phyloP scores from a whole-genome alignment of 35 echinoderm and acorn worm genomes.

The Chiridota heheva region DNA sequence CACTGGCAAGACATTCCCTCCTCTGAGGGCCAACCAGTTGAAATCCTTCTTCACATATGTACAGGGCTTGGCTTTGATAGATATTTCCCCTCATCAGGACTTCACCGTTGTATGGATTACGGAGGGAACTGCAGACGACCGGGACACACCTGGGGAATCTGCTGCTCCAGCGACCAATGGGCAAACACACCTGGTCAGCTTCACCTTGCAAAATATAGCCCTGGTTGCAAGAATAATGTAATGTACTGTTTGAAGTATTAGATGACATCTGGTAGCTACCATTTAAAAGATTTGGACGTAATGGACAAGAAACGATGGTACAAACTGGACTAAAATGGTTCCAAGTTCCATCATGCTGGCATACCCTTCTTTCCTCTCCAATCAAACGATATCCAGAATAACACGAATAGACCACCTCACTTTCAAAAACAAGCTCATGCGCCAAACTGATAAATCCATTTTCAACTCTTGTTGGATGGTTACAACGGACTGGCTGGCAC shows the following conservation, averaged over 20 bases:
- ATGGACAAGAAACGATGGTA: slow-evolving; percentile 36
- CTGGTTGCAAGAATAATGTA: slow-evolving; percentile 16
- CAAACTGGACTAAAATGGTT: slow-evolving; percentile 28
- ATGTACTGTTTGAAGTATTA: background rate
- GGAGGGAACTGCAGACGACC: slow-evolving; percentile 12
- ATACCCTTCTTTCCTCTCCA: slow-evolving; percentile 19
- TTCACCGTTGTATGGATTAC: background rate
- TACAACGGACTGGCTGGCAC: background rate
- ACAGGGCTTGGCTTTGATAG: slow-evolving; percentile 39
- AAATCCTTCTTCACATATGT: slow-evolving; percentile 52
- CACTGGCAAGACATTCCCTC: slow-evolving; percentile 32
- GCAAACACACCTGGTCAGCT: background rate
- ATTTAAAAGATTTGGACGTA: slow-evolving; percentile 24
- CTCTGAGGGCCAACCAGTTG: slow-evolving; percentile 24
- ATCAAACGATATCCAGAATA: slow-evolving; percentile 29
- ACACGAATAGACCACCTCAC: slow-evolving; percentile 37
- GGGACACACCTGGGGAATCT: slow-evolving; percentile 21
- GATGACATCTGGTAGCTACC: background rate
- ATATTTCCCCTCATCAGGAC: background rate
- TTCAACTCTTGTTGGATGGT: background rate
- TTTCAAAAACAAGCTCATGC: background rate
- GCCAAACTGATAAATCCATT: background rate
- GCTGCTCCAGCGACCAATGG: slow-evolving; percentile 20
- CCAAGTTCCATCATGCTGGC: slow-evolving; percentile 46
- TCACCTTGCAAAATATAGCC: slow-evolving; percentile 23